Evolutionary conservation across 2,113 vertebrate genomes (phyloP), one percentile per base, ranked within the genome.

Genomic region (Chelonoidis abingdonii): DNA sequence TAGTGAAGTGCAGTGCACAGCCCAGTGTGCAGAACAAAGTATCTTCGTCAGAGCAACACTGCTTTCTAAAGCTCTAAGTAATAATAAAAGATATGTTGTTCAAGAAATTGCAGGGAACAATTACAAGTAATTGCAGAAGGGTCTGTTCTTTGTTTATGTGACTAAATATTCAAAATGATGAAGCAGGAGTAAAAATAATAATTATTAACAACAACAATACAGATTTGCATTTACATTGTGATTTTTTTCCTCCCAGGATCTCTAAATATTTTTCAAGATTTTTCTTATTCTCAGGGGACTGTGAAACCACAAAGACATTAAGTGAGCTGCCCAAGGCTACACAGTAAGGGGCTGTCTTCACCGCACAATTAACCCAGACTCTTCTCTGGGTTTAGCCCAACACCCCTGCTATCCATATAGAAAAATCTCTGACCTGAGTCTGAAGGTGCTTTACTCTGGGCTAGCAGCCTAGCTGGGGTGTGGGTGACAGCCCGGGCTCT

Each of bases 41-140:
- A 6, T 52, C 72, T 54, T 90, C 19, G 25, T 47, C 92, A 49
- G 89, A 1, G 54, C 91, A 17, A 79, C 52, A n/a, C 9, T 8
- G 52, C 88, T 86, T 89, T 83, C 6, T 57, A 88, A 80, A 2
- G 79, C 89, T 89, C 5, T 25, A 84, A 80, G 91, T 0, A 21
- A 86, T 47, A 69, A 88, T 54, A 88, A 95, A 82, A 88, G 38
- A 53, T 4, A 65, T 95, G 97, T 94, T 95, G 94, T 88, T 94
- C 75, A 2, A 44, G 49, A 93, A 90, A 59, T 93, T 84, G 0
- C 65, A 27, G 80, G 90, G 92, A 93, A 75, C 38, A 78, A 65
- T 29, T 57, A 22, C 82, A 56, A 88, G 69, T 56, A 83, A 93
- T 85, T 79, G 86, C 96, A 75, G 94, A 86, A 83, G 93, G 94